Evolutionary conservation across 2,888 invertebrate genomes (phyloP).

Genomic region (Timema cristinae): DNA sequence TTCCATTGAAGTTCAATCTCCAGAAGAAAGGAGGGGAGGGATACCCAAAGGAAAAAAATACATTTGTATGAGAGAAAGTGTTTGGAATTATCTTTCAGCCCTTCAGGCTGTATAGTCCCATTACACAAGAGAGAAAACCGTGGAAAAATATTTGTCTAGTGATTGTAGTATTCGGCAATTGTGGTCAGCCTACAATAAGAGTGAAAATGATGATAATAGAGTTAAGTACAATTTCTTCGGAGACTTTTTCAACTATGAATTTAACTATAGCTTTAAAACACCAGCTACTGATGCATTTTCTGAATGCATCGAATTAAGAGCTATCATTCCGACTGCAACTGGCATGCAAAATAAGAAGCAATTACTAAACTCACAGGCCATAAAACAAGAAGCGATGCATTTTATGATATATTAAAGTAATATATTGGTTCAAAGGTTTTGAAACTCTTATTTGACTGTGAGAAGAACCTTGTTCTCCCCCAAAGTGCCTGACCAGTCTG

Average conservation of each 20-base stretch:
- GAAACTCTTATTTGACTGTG: constrained; percentile 4
- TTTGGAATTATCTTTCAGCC: neutral
- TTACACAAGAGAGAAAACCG: neutral
- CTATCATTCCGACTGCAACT: neutral
- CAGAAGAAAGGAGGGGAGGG: neutral
- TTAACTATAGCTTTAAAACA: constrained; percentile 4
- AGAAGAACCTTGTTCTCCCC: neutral
- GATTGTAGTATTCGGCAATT: constrained; percentile 9
- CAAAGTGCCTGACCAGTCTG: constrained; percentile 1
- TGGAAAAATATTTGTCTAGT: neutral
- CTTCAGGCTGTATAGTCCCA: neutral
- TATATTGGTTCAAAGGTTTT: neutral
- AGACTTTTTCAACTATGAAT: too few species aligned
- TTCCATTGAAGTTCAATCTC: neutral
- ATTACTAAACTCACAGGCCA: neutral
- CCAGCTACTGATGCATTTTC: neutral
- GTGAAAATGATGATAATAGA: neutral
- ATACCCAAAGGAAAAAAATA: too few species aligned
- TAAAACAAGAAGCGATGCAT: constrained; percentile 1
- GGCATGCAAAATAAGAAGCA: neutral
- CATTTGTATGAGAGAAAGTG: too few species aligned
- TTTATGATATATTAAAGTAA: neutral
- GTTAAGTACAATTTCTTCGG: too few species aligned
- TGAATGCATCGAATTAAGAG: neutral
- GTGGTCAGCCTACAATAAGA: neutral